Conservation (phyloP, 1,140 invertebrate genomes). For the Chelonus insularis region DNA sequence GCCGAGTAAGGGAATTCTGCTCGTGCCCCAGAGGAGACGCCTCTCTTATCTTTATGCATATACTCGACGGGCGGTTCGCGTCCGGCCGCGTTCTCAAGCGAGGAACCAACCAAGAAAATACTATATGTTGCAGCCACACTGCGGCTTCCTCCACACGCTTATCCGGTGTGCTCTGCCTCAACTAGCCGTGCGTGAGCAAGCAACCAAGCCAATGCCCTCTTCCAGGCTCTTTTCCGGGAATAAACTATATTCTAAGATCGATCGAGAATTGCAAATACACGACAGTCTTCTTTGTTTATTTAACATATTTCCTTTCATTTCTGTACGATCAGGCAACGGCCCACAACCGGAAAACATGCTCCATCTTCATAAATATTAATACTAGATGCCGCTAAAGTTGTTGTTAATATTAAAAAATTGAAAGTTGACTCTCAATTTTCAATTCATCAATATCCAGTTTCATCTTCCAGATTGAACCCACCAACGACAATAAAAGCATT, state of each 20-base stretch:
- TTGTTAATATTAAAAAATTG: neutral
- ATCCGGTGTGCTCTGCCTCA: constrained; percentile 1
- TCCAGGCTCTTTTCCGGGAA: constrained; percentile 23
- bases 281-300: constrained; percentile 15
- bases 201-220: constrained; percentile 23
- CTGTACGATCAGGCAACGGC: constrained; percentile 8
- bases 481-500: no score
- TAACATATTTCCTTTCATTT: constrained; percentile 13
- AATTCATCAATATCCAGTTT: no score
- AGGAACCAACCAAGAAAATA: neutral
- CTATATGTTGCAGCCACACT: neutral
- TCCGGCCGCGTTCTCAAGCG: neutral
- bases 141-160: neutral
- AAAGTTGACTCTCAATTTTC: neutral
- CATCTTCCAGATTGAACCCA: no score
- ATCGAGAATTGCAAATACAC: constrained; percentile 7
- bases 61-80: constrained; percentile 24
- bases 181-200: constrained; percentile 25
- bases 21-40: constrained; percentile 28
- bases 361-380: constrained; percentile 10
- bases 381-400: neutral
- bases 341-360: neutral
- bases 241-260: constrained; percentile 22
- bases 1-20: constrained; percentile 30
- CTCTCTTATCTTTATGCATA: constrained; percentile 40